phyloP scores from a whole-genome alignment of 53 echinoderm and acorn worm species.

The Paracentrotus lividus region DNA sequence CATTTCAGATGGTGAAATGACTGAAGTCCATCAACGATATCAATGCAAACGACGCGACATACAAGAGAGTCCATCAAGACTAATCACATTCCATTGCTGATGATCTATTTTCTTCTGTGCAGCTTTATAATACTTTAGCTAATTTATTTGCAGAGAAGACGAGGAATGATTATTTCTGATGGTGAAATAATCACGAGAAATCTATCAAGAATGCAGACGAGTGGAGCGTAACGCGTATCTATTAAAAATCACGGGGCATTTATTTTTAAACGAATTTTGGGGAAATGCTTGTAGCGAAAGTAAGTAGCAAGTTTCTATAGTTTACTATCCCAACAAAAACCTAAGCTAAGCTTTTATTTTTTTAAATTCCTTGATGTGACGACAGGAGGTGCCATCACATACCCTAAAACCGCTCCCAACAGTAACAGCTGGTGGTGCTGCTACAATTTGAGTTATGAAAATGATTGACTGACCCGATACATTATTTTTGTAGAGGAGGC shows the following conservation, averaged over 20 bases:
- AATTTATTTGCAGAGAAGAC: not conserved
- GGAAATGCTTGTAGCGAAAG: not conserved
- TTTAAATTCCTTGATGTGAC: not conserved
- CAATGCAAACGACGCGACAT: not conserved
- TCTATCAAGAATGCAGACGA: not conserved
- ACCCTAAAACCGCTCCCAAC: not conserved
- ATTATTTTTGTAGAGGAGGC: no score
- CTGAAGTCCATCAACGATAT: slow-evolving; percentile 5
- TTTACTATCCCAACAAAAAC: not conserved
- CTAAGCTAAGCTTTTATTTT: not conserved
- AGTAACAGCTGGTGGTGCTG: not conserved
- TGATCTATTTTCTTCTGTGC: not conserved
- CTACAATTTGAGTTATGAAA: not conserved
- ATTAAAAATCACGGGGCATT: not conserved
- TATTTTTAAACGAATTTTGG: not conserved
- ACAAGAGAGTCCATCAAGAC: slow-evolving; percentile 5
- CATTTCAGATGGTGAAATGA: slow-evolving; percentile 71
- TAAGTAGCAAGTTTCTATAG: not conserved
- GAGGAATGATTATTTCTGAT: slow-evolving; percentile 49
- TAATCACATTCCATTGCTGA: not conserved
- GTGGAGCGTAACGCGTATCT: not conserved
- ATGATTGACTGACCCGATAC: not conserved
- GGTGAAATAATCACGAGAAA: slow-evolving; percentile 44
- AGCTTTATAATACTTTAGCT: not conserved
- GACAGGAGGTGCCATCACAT: not conserved